These are phyloP conservation scores for Mormyrops boulengeri DNA, from an alignment of 2,797 vertebrate species.

Conservation along the genomic window DNA sequence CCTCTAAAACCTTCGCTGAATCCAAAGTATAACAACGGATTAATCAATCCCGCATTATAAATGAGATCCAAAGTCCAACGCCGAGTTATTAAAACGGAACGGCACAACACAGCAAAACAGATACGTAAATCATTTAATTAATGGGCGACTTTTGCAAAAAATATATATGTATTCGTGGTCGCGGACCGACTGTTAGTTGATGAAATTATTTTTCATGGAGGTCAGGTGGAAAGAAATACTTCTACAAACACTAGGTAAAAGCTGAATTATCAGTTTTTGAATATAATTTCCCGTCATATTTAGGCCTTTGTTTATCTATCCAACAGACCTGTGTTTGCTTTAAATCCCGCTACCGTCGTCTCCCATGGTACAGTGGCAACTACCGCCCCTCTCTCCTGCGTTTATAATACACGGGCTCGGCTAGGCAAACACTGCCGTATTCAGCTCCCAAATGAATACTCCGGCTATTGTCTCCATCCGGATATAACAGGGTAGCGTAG, in stretches of 20 bases:
- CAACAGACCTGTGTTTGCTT: conserved; percentile 9
- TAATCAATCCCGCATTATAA: not conserved
- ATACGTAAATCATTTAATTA: not conserved
- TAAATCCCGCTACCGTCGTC: conserved; percentile 15
- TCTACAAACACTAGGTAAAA: not conserved
- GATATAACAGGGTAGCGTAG: conserved; percentile 25
- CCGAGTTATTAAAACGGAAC: not conserved
- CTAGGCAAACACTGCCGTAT: conserved; percentile 48
- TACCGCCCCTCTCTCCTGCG: conserved; percentile 19
- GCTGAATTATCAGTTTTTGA: not conserved
- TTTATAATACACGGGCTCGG: conserved; percentile 45
- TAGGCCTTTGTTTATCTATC: conserved; percentile 12
- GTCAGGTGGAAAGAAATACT: not conserved
- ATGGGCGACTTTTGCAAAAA: not conserved
- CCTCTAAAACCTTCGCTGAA: not conserved
- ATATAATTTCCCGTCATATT: not conserved
- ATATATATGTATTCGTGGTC: not conserved
- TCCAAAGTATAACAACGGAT: not conserved
- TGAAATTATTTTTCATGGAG: not conserved
- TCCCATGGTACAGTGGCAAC: conserved; percentile 17
- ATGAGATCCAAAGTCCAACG: not conserved
- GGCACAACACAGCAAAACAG: not conserved
- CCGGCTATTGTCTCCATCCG: conserved; percentile 32
- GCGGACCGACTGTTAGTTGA: not conserved
- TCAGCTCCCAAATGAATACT: conserved; percentile 37